A percentile compares a stretch with the other conserved stretches of the same genome.
Conservation (phyloP, 2,797 vertebrate species). For the Centropyge bicolor region DNA sequence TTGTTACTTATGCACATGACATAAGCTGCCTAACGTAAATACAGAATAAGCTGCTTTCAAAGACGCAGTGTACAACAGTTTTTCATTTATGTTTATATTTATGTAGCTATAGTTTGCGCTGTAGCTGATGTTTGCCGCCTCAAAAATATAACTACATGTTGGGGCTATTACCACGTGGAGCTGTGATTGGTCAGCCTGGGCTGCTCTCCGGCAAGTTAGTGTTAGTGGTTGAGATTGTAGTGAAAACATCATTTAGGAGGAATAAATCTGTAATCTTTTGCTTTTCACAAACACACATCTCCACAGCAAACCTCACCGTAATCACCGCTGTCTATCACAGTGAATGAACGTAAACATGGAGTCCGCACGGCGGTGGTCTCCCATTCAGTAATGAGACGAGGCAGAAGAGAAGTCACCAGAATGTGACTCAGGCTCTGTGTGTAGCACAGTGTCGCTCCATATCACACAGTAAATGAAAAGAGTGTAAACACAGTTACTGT, state of each 20-base stretch:
- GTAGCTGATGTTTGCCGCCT: not conserved
- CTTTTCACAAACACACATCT: conserved; percentile 3
- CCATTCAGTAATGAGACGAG: not conserved
- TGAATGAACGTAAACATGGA: not conserved
- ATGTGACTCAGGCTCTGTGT: not conserved
- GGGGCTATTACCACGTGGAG: not conserved
- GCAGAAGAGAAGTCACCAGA: conserved; percentile 9
- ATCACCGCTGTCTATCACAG: not conserved
- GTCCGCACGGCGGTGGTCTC: not conserved
- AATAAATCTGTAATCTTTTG: not conserved
- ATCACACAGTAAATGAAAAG: not conserved
- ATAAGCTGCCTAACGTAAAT: too few species aligned
- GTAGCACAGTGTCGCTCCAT: not conserved
- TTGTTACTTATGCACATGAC: too few species aligned
- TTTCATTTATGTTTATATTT: not conserved
- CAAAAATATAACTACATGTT: not conserved
- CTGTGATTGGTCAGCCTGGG: not conserved
- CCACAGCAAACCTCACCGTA: not conserved
- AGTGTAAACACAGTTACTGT: not conserved
- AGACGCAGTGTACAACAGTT: too few species aligned
- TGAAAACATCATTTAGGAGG: not conserved
- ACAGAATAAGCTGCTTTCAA: too few species aligned
- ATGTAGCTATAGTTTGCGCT: not conserved
- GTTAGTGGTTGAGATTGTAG: not conserved
- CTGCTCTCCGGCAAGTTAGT: not conserved